A percentile compares a stretch with the other conserved stretches of the same genome.
These are phyloP conservation scores for Leptodactylus fallax DNA, from an alignment of 2,797 vertebrate species.

Conservation along the genomic window DNA sequence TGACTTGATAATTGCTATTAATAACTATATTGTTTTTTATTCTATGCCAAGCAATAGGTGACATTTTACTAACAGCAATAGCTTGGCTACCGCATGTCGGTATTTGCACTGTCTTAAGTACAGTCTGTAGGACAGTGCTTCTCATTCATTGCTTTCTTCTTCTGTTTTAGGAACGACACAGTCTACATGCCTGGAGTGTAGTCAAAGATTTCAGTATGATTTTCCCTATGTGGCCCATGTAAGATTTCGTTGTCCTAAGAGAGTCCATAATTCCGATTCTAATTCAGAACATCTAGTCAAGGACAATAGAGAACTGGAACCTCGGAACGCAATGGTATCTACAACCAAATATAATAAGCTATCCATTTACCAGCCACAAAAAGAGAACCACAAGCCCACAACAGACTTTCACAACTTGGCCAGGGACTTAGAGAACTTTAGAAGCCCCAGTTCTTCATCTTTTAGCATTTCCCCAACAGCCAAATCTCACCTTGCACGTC, in stretches of 20 bases:
- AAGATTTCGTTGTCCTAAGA: constrained; percentile 94
- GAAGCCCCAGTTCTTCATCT: constrained; percentile 60
- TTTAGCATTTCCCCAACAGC: constrained; percentile 74
- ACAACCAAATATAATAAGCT: constrained; percentile 65
- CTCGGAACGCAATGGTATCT: constrained; percentile 65
- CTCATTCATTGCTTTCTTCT: neutral
- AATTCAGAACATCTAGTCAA: constrained; percentile 73
- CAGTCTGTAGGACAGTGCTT: too few relatives aligned
- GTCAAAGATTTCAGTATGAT: constrained; percentile 95
- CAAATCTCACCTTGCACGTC: constrained; percentile 72
- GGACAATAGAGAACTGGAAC: constrained; percentile 72
- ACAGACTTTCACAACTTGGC: constrained; percentile 97
- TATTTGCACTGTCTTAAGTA: too few relatives aligned
- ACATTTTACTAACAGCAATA: neutral
- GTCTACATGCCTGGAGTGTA: constrained; percentile 89
- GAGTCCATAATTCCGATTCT: constrained; percentile 79
- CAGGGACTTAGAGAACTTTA: constrained; percentile 88
- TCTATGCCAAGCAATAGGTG: neutral
- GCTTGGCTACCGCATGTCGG: neutral
- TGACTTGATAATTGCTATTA: too few relatives aligned
- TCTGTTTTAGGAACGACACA: constrained; percentile 80
- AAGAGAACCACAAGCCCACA: constrained; percentile 84
- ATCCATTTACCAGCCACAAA: constrained; percentile 57
- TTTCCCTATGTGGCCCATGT: constrained; percentile 91
- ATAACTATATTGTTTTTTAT: neutral